Conservation (phyloP, 2,797 vertebrate genomes). For the Choloepus didactylus region DNA sequence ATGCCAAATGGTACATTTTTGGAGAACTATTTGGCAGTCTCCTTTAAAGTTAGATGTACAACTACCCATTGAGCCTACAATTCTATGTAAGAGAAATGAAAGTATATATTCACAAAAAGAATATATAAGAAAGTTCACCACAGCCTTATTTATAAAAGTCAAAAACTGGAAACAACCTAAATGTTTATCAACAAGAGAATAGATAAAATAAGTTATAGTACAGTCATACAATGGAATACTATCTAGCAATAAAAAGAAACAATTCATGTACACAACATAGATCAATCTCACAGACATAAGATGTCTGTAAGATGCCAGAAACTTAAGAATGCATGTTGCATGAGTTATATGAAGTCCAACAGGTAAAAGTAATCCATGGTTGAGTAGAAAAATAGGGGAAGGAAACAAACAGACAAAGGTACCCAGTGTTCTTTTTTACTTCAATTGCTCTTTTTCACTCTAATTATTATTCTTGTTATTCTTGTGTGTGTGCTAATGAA, state of each 20-base stretch:
- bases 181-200: not conserved
- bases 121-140: not conserved
- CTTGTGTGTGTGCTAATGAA: no score
- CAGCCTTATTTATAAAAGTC: not conserved
- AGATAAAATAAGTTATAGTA: not conserved
- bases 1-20: not conserved
- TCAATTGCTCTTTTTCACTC: no score
- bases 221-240: not conserved
- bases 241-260: not conserved
- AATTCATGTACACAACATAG: not conserved
- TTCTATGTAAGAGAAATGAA: conserved; percentile 53
- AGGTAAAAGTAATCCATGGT: not conserved
- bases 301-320: not conserved
- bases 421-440: no score
- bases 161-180: not conserved
- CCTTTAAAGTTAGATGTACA: conserved; percentile 20
- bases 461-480: no score
- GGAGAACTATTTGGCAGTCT: not conserved
- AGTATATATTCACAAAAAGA: not conserved
- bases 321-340: not conserved
- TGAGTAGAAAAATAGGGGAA: no score
- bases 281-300: not conserved
- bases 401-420: no score
- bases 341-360: not conserved
- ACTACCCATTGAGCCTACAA: not conserved